phyloP scores from a whole-genome alignment of 1,140 invertebrate species.

The Sminthurides bifidus region DNA sequence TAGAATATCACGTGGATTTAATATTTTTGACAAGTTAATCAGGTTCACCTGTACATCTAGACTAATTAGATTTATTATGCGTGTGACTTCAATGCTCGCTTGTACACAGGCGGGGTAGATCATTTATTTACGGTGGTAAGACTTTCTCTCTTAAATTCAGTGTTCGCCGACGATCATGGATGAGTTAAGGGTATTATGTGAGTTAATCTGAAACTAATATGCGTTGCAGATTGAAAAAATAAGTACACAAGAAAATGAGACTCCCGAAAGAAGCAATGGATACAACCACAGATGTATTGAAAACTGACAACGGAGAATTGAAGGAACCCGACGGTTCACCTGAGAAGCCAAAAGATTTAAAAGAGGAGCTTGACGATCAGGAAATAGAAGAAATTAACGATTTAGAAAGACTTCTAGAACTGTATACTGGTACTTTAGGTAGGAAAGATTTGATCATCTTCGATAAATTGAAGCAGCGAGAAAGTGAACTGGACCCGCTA shows the following conservation, averaged over 20 bases:
- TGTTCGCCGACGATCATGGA: too few relatives aligned
- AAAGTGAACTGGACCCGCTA: constrained; percentile 16
- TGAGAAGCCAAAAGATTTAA: background rate
- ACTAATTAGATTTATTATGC: too few relatives aligned
- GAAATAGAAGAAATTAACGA: background rate
- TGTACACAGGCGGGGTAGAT: too few relatives aligned
- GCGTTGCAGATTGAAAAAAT: background rate
- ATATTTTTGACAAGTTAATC: too few relatives aligned
- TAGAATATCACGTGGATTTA: too few relatives aligned
- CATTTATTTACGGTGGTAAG: too few relatives aligned
- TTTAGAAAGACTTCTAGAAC: background rate
- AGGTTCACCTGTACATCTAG: too few relatives aligned
- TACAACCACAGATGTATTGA: background rate
- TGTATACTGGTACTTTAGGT: constrained; percentile 22
- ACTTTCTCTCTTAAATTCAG: too few relatives aligned
- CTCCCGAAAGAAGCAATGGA: background rate
- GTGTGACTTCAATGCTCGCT: too few relatives aligned
- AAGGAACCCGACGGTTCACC: background rate
- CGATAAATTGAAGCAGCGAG: constrained; percentile 12
- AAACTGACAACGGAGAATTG: background rate
- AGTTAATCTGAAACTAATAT: too few relatives aligned
- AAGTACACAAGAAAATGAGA: background rate
- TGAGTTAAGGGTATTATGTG: too few relatives aligned
- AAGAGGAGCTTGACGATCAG: background rate
- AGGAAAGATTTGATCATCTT: constrained; percentile 23